Evolutionary conservation across 2,113 vertebrate species (phyloP).

Genomic region (Elanoides forficatus): DNA sequence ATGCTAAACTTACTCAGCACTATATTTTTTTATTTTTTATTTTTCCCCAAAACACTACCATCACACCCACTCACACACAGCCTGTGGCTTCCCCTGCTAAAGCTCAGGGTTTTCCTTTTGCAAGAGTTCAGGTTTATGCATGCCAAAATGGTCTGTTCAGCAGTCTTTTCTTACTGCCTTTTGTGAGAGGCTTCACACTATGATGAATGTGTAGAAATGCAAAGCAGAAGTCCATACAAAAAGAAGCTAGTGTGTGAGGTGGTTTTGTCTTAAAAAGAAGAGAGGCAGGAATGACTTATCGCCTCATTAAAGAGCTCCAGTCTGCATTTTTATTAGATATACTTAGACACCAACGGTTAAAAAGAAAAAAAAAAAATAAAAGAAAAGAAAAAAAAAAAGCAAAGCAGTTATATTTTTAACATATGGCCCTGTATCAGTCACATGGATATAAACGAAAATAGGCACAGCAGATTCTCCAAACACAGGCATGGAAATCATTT

Average conservation of each 20-base stretch:
- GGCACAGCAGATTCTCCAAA: not conserved
- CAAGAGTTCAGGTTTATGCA: not conserved
- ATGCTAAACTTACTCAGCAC: not conserved
- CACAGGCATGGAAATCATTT: not conserved
- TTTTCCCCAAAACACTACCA: not conserved
- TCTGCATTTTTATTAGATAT: conserved; percentile 29
- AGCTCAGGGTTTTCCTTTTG: not conserved
- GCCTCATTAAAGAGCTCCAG: conserved; percentile 4
- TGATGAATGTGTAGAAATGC: conserved; percentile 29
- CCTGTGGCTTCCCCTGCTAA: not conserved
- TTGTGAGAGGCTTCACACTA: conserved; percentile 23
- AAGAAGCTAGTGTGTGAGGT: conserved; percentile 11
- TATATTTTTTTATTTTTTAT: accelerated
- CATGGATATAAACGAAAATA: not conserved
- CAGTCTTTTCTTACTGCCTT: not conserved
- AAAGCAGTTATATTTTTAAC: not conserved
- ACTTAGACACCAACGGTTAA: not conserved
- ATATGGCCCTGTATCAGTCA: not conserved
- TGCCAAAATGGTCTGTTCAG: not conserved
- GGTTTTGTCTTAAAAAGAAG: not conserved
- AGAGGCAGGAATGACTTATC: not conserved
- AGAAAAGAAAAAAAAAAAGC: too few relatives aligned
- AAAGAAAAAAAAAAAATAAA: not conserved
- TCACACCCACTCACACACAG: not conserved
- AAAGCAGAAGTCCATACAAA: conserved; percentile 25